phyloP scores from a whole-genome alignment of 1,140 invertebrate genomes.

The Bacillus rossius region DNA sequence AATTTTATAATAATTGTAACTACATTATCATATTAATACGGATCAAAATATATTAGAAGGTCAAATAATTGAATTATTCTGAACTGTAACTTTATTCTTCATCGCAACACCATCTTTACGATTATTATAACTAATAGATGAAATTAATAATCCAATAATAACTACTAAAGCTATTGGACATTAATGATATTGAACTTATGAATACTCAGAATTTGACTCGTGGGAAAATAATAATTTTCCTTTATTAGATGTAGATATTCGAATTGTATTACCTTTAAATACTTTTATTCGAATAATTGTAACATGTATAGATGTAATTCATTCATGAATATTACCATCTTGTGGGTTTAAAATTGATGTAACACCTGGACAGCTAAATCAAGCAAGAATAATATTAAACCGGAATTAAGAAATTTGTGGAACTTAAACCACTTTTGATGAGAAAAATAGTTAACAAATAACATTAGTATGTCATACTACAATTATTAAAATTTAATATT shows the following conservation, averaged over 20 bases:
- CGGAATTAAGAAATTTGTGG: conserved; percentile 69
- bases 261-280: conserved; percentile 49
- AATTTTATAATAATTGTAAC: no score
- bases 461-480: conserved; percentile 6
- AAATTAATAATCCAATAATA: no score
- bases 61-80: no score
- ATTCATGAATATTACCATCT: conserved; percentile 57
- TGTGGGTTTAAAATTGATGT: conserved; percentile 60
- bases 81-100: no score
- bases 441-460: conserved; percentile 4
- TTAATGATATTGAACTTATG: conserved; percentile 49
- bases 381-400: conserved; percentile 50
- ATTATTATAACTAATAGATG: no score
- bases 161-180: no score
- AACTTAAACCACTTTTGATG: conserved; percentile 40
- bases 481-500: conserved; percentile 4
- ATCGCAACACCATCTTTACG: no score
- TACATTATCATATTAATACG: no score
- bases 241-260: conserved; percentile 59
- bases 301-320: conserved; percentile 58
- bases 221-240: conserved; percentile 47
- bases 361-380: conserved; percentile 59
- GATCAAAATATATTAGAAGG: no score
- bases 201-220: conserved; percentile 53
- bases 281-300: conserved; percentile 51